Evolutionary conservation across 2,113 vertebrate genomes (phyloP), one percentile per base, ranked within the genome.

Genomic region (Crotalus helleri): DNA sequence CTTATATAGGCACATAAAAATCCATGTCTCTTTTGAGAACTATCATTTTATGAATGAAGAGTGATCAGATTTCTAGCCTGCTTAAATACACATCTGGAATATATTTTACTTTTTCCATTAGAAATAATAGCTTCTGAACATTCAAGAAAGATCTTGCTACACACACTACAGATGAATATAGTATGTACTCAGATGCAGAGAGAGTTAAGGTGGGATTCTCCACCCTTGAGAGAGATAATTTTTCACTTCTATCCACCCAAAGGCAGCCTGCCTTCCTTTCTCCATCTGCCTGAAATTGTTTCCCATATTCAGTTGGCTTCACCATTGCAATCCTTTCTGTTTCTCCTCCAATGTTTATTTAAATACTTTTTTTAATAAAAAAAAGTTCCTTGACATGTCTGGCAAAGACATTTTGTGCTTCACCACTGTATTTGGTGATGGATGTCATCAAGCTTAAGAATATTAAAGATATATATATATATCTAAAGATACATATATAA

Each of bases 11-110:
- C 57, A 64, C 55, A 90, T 81, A 92, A 93, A 90, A 90, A 61
- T 64, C n/a, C 81, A 54, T 93, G 53, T 87, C 15, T 49, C 89
- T 93, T 90, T 64, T 55, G 92, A 87, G 92, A 61, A 87, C 81
- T 93, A 87, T 90, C 87, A 64, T 90, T 93, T 93, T 90, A 90
- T 93, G 89, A 93, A 87, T 87, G 89, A 93, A 93, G 89, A 61
- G 74, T 24, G 81, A 57, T 59, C 92, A 64, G 81, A 64, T 90
- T 93, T 49, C 81, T 64, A 64, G 74, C 89, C 88, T 87, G 57
- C 46, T 58, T 64, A 69, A 87, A 64, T 90, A 26, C 64, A 87
- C 81, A 93, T 93, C 88, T 93, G 92, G 46, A 90, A 53, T 93
- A 54, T 54, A 93, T 90, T 44, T 90, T 87, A 46, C 39, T 93